Evolutionary conservation across 37 sponge, comb jelly and placozoan genomes (phyloP).

Genomic region (Eunapius fragilis): DNA sequence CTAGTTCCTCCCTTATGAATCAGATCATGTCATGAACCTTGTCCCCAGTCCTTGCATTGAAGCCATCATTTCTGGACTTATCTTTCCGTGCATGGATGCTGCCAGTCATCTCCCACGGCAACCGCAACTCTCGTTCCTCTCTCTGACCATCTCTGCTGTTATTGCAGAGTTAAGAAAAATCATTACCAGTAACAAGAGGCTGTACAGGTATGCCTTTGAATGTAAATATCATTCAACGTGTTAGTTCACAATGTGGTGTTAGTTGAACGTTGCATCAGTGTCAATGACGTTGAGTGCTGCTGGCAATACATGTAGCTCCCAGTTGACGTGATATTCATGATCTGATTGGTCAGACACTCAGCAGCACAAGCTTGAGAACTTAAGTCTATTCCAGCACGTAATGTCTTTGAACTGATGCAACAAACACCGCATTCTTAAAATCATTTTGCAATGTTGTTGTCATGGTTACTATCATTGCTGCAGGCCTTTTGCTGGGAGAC

Average conservation of each 20-base stretch:
- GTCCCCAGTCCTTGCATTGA: conserved; percentile 25
- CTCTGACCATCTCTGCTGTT: conserved; percentile 1
- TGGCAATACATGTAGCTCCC: too few species aligned
- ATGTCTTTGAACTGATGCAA: too few species aligned
- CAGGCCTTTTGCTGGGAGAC: conserved; percentile 25
- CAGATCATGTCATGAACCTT: not conserved
- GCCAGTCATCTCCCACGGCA: not conserved
- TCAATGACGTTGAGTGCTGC: too few species aligned
- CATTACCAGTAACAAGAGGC: conserved; percentile 17
- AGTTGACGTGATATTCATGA: too few species aligned
- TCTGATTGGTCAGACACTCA: too few species aligned
- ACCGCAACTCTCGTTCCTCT: not conserved
- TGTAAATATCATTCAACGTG: not conserved
- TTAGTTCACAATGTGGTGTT: too few species aligned
- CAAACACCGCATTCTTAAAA: not conserved
- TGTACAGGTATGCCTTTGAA: conserved; percentile 14
- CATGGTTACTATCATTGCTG: not conserved
- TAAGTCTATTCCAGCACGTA: too few species aligned
- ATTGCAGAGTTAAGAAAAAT: conserved; percentile 20
- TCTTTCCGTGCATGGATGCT: conserved; percentile 39
- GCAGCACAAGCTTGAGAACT: too few species aligned
- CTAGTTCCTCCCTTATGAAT: not conserved
- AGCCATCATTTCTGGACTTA: conserved; percentile 1
- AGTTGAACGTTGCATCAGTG: too few species aligned
- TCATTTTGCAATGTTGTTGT: not conserved